Conservation (phyloP, 2,888 invertebrate species). For the Drosophila mayaguana region DNA sequence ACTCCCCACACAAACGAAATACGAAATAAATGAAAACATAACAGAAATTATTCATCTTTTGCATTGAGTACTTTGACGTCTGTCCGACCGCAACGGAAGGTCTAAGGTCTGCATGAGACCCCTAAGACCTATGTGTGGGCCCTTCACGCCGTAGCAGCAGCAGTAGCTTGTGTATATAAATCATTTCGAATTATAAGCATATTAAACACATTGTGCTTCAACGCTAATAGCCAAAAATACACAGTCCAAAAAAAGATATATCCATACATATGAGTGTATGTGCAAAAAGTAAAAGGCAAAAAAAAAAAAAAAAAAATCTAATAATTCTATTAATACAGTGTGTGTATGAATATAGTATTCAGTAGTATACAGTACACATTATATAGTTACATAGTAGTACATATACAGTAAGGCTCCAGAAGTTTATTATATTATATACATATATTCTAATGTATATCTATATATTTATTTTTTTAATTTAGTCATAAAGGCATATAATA, state of each 20-base stretch:
- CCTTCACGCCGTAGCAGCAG: conserved; percentile 1
- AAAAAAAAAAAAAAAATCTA: not conserved
- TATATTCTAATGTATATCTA: too few species aligned
- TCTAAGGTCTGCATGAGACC: conserved; percentile 5
- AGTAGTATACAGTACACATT: too few species aligned
- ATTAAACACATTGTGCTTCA: conserved; percentile 55
- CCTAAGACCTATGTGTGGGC: not conserved
- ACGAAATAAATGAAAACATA: conserved; percentile 23
- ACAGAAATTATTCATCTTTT: conserved; percentile 34
- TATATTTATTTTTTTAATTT: too few species aligned
- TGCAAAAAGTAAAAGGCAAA: conserved; percentile 33
- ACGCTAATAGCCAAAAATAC: conserved; percentile 40
- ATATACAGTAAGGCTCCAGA: too few species aligned
- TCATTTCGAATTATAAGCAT: conserved; percentile 62
- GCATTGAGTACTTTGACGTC: conserved; percentile 29
- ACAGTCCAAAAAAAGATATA: not conserved
- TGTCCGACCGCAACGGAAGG: conserved; percentile 4
- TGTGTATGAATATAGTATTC: too few species aligned
- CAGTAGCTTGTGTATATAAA: conserved; percentile 34
- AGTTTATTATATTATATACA: too few species aligned
- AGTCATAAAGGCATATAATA: too few species aligned
- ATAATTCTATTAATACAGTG: conserved; percentile 24
- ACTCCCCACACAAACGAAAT: conserved; percentile 1
- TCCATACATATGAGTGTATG: not conserved
- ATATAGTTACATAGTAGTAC: too few species aligned